These are phyloP conservation scores for Cryptocephalus primarius DNA, from an alignment of 2,888 invertebrate genomes.

Conservation along the genomic window DNA sequence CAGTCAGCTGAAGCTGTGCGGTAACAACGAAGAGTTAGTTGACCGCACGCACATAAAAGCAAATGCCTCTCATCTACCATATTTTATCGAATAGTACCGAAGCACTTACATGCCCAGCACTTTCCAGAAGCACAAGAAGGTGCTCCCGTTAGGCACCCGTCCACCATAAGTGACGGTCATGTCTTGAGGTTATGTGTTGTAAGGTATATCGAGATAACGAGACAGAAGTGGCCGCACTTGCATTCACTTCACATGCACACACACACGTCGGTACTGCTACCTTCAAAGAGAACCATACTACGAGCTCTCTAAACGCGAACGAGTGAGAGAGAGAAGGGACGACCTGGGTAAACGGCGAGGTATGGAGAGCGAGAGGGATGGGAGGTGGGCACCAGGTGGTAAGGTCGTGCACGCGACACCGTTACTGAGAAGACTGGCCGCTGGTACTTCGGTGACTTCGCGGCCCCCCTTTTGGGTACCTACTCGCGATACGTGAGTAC, in stretches of 20 bases:
- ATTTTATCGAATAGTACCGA: no score
- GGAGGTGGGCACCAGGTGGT: not conserved
- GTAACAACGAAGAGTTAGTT: no score
- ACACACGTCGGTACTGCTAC: no score
- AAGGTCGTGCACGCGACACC: no score
- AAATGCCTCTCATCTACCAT: no score
- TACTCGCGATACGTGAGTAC: not conserved
- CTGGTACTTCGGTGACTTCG: not conserved
- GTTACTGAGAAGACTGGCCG: not conserved
- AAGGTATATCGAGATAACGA: not conserved
- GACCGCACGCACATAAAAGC: no score
- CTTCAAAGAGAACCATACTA: no score
- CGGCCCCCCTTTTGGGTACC: not conserved
- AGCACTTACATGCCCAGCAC: constrained; percentile 29
- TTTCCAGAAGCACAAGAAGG: constrained; percentile 88
- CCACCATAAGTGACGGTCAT: constrained; percentile 89
- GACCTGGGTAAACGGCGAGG: no score
- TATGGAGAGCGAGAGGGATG: no score
- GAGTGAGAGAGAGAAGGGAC: no score
- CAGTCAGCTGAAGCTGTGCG: no score
- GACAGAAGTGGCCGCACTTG: not conserved
- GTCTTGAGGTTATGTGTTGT: constrained; percentile 1
- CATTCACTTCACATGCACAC: constrained; percentile 12
- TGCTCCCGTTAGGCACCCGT: constrained; percentile 84
- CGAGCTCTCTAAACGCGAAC: no score